phyloP scores from a whole-genome alignment of 2,113 vertebrate genomes.

The Dasyurus viverrinus region DNA sequence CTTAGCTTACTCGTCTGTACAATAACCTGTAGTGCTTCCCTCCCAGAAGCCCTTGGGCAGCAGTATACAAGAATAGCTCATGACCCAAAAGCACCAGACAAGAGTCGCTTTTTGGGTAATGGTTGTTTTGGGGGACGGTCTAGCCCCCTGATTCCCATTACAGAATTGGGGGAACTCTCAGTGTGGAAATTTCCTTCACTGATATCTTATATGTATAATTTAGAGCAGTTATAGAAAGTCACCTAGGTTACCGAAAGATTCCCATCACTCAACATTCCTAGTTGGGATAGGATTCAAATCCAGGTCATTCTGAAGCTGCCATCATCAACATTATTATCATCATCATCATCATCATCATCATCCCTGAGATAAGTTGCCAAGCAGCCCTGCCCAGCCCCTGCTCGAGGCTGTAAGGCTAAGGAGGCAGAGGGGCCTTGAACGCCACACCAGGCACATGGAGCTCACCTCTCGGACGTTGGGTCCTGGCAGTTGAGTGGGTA shows the following conservation, averaged over 20 bases:
- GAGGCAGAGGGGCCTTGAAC: not conserved
- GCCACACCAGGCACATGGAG: not conserved
- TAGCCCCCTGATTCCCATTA: not conserved
- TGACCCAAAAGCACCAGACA: not conserved
- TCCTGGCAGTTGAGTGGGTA: slow-evolving; percentile 94
- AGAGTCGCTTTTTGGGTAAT: not conserved
- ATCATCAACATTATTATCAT: not conserved
- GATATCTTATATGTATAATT: not conserved
- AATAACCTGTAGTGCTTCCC: not conserved
- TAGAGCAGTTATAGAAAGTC: not conserved
- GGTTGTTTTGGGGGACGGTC: not conserved
- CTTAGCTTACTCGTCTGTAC: not conserved
- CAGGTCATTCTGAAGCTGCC: not conserved
- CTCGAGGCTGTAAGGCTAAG: not conserved
- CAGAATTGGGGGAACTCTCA: not conserved
- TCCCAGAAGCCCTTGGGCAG: not conserved
- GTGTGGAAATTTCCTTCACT: not conserved
- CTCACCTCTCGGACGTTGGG: slow-evolving; percentile 90
- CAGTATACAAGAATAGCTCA: not conserved
- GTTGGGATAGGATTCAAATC: not conserved
- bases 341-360: not conserved
- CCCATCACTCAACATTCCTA: not conserved
- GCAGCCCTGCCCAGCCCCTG: not conserved
- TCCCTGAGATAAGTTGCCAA: not conserved
- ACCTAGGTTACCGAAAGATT: not conserved